Evolutionary conservation across 2,113 vertebrate species (phyloP), one percentile per base, ranked within the genome.

Genomic region (Marmota monax): DNA sequence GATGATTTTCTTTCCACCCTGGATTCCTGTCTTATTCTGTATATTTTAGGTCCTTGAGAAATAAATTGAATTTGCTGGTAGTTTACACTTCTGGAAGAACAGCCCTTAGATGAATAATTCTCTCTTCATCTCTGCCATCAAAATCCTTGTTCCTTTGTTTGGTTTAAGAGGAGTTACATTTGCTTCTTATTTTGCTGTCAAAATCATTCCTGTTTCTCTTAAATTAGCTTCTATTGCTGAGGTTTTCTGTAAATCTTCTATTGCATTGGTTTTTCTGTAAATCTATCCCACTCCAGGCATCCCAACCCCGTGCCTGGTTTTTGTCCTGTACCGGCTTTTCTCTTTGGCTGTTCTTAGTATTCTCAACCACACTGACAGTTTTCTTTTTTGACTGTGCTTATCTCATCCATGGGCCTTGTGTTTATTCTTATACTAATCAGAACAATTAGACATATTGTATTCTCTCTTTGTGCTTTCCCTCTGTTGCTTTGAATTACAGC

Each of bases 201-300:
- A 20, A 88, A 88, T 94, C 74, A 72, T 94, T 94, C 80, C 77
- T 73, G 13, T 92, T 97, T 96, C 70, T 88, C 72, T 80, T 94
- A 96, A 95, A 86, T 93, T 96, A 87, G 83, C 91, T 87, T 96
- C 88, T 85, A 5, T 97, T 77, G 65, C 93, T 93, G 22, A 69
- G 11, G 17, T 96, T 51, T 74, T 94, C 74, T 89, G 29, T 69
- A 78, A 72, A 76, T 96, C 86, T 37, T 51, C 48, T 51, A 70
- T 48, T 7, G 37, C 70, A 18, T 84, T 1, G 11, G 17, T 95
- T 96, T 51, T 74, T 94, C 74, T 89, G 34, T 69, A 78, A 72
- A 80, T 96, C 86, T 37, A 4, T 65, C 69, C 53, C 58, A 42
- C 25, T 61, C 14, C 61, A 78, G 70, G 39, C 82, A 72, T 84